These are phyloP conservation scores for Bombylius major DNA, from an alignment of 2,888 invertebrate genomes.

Conservation along the genomic window DNA sequence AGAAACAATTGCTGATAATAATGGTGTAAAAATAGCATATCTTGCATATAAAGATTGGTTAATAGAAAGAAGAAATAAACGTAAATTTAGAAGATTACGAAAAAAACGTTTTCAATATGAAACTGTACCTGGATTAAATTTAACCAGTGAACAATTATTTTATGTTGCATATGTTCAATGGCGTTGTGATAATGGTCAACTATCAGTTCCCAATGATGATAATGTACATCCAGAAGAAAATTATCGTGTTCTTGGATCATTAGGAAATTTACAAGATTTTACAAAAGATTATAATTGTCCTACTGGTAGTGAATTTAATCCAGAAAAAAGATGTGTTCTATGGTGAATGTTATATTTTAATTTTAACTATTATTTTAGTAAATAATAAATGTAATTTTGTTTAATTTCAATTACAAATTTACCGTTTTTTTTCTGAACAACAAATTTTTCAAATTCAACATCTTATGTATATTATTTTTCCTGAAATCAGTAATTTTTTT, in stretches of 20 bases:
- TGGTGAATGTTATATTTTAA: neutral
- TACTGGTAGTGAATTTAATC: neutral
- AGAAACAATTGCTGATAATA: conserved; percentile 2
- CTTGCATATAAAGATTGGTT: conserved; percentile 1
- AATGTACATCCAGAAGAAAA: neutral
- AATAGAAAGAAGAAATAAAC: neutral
- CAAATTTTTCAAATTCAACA: no score
- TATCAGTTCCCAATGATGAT: neutral
- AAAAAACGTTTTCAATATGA: neutral
- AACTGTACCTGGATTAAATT: neutral
- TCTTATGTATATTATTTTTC: no score
- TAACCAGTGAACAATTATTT: neutral
- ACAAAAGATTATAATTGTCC: neutral
- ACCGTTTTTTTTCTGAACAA: no score
- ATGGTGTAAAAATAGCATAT: neutral
- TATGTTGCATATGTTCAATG: conserved; percentile 3
- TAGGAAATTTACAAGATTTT: neutral
- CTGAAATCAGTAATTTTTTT: no score
- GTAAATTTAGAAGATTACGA: neutral
- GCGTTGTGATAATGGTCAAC: conserved; percentile 1
- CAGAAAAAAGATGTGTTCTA: neutral
- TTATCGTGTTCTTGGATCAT: neutral
- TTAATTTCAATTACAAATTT: no score
- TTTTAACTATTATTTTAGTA: neutral
- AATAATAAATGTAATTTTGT: no score